A percentile compares a stretch with the other conserved stretches of the same genome.
Conservation (phyloP, 2,797 vertebrate genomes). For the Lacerta viridis region DNA sequence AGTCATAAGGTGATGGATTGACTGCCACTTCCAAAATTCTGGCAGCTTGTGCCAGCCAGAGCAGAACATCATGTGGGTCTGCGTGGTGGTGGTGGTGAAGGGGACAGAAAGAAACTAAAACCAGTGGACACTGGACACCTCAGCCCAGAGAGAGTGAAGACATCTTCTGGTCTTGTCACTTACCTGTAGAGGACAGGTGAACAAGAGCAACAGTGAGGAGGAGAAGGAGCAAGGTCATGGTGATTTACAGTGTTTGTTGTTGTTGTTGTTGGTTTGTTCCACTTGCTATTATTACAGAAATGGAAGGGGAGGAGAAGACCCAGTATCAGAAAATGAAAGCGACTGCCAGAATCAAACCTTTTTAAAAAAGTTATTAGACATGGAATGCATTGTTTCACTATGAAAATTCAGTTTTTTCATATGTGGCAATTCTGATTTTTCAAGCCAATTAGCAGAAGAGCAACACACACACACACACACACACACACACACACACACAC, state of each 20-base stretch:
- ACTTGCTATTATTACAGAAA: not conserved
- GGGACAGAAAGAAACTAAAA: too few species aligned
- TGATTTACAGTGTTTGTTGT: too few species aligned
- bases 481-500: conserved; percentile 49
- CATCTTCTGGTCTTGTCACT: not conserved
- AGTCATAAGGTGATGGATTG: too few species aligned
- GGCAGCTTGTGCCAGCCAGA: too few species aligned
- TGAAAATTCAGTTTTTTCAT: conserved; percentile 31
- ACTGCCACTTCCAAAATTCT: too few species aligned
- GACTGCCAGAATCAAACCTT: not conserved
- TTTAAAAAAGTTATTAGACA: conserved; percentile 14
- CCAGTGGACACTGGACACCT: not conserved
- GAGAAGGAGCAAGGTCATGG: not conserved
- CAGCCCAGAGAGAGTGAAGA: not conserved
- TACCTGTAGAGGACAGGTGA: not conserved
- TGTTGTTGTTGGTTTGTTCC: not conserved
- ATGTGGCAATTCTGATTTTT: conserved; percentile 31
- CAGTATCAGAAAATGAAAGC: not conserved
- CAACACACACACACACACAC: conserved; percentile 34
- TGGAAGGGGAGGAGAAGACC: not conserved
- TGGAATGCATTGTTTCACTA: conserved; percentile 13
- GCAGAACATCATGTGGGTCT: too few species aligned
- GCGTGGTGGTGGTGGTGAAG: too few species aligned
- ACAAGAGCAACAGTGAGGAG: not conserved
- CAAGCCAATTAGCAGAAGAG: conserved; percentile 38